Conservation (phyloP, 1,140 invertebrate species). For the Eubasilissa regina region DNA sequence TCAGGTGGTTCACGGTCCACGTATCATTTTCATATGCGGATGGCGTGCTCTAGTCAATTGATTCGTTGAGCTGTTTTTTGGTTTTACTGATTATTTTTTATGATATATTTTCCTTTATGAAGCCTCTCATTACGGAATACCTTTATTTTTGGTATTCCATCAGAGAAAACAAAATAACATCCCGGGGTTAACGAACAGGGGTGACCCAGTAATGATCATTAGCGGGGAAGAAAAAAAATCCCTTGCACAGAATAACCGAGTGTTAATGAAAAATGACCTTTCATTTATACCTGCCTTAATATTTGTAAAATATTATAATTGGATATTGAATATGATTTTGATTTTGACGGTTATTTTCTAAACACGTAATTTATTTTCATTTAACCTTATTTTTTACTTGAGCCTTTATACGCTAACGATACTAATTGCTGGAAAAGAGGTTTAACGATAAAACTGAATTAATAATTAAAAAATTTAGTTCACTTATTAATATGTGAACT, state of each 20-base stretch:
- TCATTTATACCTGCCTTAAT: neutral
- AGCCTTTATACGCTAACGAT: no score
- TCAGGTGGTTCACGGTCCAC: no score
- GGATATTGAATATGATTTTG: slow-evolving; percentile 8
- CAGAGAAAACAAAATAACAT: slow-evolving; percentile 33
- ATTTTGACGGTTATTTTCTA: neutral
- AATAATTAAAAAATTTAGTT: no score
- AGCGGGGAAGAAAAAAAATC: slow-evolving; percentile 16
- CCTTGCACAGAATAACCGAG: neutral
- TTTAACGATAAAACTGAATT: no score
- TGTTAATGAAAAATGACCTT: slow-evolving; percentile 32
- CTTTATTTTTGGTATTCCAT: neutral
- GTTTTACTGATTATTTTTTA: no score
- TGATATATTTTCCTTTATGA: no score
- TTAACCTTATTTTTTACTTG: no score
- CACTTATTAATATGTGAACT: no score
- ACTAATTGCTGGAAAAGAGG: no score
- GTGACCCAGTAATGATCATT: slow-evolving; percentile 24
- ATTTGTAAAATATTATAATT: slow-evolving; percentile 15
- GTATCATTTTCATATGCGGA: no score
- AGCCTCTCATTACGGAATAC: neutral
- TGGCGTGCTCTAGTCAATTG: no score
- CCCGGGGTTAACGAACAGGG: slow-evolving; percentile 14
- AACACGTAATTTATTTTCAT: neutral
- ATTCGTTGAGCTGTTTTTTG: no score